Conservation (phyloP, 2,797 vertebrate species). For the Gobio occitaniae region DNA sequence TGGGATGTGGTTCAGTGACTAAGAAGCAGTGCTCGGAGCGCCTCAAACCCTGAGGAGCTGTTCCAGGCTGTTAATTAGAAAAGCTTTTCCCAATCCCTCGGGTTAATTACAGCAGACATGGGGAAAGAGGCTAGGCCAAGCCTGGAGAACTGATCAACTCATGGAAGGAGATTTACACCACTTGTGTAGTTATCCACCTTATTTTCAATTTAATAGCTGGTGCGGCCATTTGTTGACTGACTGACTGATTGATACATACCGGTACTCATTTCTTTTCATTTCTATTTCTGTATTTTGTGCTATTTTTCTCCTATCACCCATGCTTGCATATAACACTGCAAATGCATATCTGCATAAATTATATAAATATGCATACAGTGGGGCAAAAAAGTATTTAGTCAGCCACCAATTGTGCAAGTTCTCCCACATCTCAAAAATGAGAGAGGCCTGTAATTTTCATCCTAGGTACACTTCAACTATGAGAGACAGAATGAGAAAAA, state of each 20-base stretch:
- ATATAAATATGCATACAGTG: background rate
- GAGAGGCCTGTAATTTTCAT: too few species aligned
- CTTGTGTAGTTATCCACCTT: background rate
- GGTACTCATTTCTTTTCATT: background rate
- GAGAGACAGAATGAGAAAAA: too few species aligned
- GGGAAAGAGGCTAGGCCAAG: constrained; percentile 31
- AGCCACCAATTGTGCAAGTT: too few species aligned
- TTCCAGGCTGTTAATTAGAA: constrained; percentile 55
- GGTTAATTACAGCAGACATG: constrained; percentile 56
- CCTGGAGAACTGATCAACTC: constrained; percentile 11
- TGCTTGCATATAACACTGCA: too few species aligned
- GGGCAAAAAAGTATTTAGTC: too few species aligned
- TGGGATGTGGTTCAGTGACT: constrained; percentile 41
- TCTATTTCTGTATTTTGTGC: background rate
- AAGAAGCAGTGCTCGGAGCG: constrained; percentile 26
- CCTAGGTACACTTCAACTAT: too few species aligned
- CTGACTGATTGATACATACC: too few species aligned
- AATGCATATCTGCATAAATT: background rate
- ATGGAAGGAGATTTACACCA: constrained; percentile 3
- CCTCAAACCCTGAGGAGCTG: constrained; percentile 34
- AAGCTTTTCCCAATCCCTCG: constrained; percentile 42
- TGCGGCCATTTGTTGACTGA: background rate
- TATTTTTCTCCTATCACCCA: background rate
- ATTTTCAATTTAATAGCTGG: background rate
- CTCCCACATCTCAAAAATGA: too few species aligned